Base-by-base conservation (phyloP, 2,888 invertebrate genomes). In the Parapristionchus giblindavisi region DNA sequence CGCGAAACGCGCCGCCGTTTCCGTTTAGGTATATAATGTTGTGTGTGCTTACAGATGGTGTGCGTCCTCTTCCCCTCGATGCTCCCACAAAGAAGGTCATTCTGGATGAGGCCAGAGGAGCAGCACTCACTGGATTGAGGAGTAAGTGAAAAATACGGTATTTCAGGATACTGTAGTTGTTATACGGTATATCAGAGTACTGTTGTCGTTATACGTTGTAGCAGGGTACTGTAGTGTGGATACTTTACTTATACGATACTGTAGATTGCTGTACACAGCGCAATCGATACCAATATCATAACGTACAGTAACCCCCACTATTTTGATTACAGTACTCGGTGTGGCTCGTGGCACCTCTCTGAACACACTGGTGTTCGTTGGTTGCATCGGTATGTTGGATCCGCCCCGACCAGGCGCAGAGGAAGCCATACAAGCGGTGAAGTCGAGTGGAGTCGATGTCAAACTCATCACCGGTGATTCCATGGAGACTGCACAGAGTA, bases 401-500 rank as follows among this genome's bases (percentile, higher is more conserved):
- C 99, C 99, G 51, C 98, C 98, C 29, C 90, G 98, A 36, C 93
- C 93, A 0, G 92, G 93, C 73, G 81, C 77, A 38, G 90, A 93
- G 1, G 94, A 93, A 87, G 93, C 96, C 0, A 93, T 99, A 1
- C 51, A 93, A 87, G 93, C 96, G 0, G 85, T 87, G 11, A 82
- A 82, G 54, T 81, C 80, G 3, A 84, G 85, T 36, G 87, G 88
- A 1, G 96, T 98, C 17, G 92, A 92, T 81, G 94, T 99, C 65
- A 96, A 96, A 90, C 95, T 99, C 94, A 92, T 99, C 40, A 99
- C 99, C 0, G 99, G 98, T 0, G 98, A 86, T 61, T 93, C 96
- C 0, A 91, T 93, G 85, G 96, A 98, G 89, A 99, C 99, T 0
- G 98, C 99, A 0, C 91, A 93, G 78, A 94, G 97, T 68, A 94